Evolutionary conservation across 2,113 vertebrate species (phyloP), one percentile per base, ranked within the genome.

Genomic region (Ifrita kowaldi): DNA sequence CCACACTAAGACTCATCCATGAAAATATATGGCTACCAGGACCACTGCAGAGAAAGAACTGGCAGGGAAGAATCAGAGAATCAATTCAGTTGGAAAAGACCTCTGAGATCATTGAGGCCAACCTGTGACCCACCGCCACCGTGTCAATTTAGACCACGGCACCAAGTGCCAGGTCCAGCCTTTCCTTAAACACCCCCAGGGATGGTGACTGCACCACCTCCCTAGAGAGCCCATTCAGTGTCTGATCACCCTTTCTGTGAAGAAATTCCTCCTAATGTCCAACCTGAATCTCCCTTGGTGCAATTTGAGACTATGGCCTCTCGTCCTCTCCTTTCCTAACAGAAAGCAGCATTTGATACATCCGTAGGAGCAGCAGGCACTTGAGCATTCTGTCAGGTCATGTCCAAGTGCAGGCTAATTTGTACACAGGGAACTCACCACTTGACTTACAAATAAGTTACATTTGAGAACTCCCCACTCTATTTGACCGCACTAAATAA

Each of bases 71-170:
- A 37, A 33, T 8, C 30, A 56, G 35, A 49, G n/a, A 26, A 26
- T 49, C 30, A 35, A 3, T 49, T 10, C 2, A 13, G 9, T 10
- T 64, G 32, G 42, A 49, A 42, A 71, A 56, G 35, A 18, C 11
- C 50, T 55, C 35, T 23, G 32, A 42, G 42, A 35, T 42, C n/a
- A 21, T 2, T 0, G 1, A 56, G 57, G 22, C 14, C 42, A 49
- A 4, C 24, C 13, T 12, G 7, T 35, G 56, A 30, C 16, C n/a
- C n/a, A 41, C 1, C 7, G 6, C 15, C 57, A 15, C 9, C 0
- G 1, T 5, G n/a, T 9, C 64, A 6, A 6, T 33, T 13, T 1
- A 35, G 16, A 12, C n/a, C 35, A 42, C 0, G 30, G 75, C 49
- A 35, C 30, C 6, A 5, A 63, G 20, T 11, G 41, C 28, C 57